These are phyloP conservation scores for Glandiceps talaboti DNA, from an alignment of 53 echinoderm and acorn worm species.

Conservation along the genomic window DNA sequence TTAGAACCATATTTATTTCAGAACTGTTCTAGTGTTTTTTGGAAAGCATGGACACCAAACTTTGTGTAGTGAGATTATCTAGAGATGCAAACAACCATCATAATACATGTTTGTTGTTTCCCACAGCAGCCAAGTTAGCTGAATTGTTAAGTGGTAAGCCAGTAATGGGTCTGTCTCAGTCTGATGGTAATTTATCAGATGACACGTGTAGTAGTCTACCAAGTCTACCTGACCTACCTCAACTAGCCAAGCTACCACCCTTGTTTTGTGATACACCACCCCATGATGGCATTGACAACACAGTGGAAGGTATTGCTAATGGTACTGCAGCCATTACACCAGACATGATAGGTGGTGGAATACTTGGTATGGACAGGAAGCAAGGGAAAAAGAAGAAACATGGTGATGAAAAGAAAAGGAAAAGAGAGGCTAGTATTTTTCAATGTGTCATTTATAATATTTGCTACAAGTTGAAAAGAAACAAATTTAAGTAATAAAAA, in stretches of 20 bases:
- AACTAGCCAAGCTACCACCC: background rate
- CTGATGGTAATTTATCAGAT: background rate
- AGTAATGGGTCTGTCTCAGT: conserved; percentile 22
- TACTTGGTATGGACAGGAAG: background rate
- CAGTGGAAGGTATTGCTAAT: background rate
- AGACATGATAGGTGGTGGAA: background rate
- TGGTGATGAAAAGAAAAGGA: conserved; percentile 22
- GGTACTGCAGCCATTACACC: background rate
- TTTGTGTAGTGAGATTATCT: no score
- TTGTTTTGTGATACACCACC: conserved; percentile 5
- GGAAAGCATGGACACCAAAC: no score
- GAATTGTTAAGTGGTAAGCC: conserved; percentile 34
- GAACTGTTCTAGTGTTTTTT: no score
- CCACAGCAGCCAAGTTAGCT: conserved; percentile 33
- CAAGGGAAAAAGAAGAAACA: background rate
- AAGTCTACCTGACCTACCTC: conserved; percentile 15
- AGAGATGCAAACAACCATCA: no score
- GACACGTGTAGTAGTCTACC: conserved; percentile 4
- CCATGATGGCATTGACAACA: background rate
- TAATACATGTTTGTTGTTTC: no score
- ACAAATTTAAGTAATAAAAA: no score
- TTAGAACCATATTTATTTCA: no score
- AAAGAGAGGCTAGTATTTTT: no score
- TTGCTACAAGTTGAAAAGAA: no score
- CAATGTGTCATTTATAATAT: no score